Evolutionary conservation across 2,113 vertebrate genomes (phyloP), one percentile per base, ranked within the genome.

Genomic region (Tragelaphus scriptus): DNA sequence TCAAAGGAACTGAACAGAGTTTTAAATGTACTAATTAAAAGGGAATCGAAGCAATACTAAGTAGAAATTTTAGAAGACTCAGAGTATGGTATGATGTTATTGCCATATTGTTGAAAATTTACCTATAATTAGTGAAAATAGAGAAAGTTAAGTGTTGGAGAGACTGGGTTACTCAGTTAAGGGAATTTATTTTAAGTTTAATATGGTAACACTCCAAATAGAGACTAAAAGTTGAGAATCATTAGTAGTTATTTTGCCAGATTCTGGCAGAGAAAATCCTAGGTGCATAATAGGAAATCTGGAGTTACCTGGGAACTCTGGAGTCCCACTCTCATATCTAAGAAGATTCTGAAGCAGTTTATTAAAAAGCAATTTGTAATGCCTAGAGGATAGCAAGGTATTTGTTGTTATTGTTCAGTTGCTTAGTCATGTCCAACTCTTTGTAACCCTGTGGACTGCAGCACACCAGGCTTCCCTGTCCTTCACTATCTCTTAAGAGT

Each of bases 1-100:
- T 59, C 79, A 88, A 21, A 75, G 55, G 88, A 63, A 96, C 16
- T 51, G 58, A 77, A n/a, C 10, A 36, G 51, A 58, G 17, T 94
- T 88, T 59, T 88, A 79, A 91, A 40, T 79, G 2, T 88, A 26
- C 47, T 96, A 49, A 90, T 92, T 89, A 71, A 89, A 96, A 97
- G 17, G 25, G 10, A 75, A 75, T 5, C 21, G 63, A 90, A 97
- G 15, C 12, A 82, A 90, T 96, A 81, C 8, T 59, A 53, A 59
- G 63, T 30, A 77, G 44, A 95, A 93, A 84, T 53, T 53, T 81
- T 93, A 82, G 51, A 94, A 90, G 32, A 58, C 13, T 58, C 71
- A 61, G 47, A 68, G 26, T 65, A 85, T 65, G 26, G 56, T 95
- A 15, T 65, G 5, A 47, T 97, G 26, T 80, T 82, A 80, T 56